Evolutionary conservation across 2,888 invertebrate genomes (phyloP).

Genomic region (Cataglyphis rosenhaueri): DNA sequence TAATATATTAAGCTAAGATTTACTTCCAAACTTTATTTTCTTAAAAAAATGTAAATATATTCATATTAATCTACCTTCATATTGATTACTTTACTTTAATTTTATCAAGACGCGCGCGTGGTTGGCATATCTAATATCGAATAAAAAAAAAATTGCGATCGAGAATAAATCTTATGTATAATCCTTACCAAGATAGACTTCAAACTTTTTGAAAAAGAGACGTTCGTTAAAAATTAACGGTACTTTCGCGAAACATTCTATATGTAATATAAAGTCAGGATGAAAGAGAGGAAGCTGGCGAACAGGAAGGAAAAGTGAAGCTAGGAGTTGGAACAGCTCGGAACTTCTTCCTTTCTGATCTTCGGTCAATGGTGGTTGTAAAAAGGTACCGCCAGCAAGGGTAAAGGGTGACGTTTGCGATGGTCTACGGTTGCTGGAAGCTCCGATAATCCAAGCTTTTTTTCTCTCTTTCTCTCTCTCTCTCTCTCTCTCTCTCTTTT

Average conservation of each 20-base stretch:
- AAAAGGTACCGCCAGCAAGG: constrained; percentile 38
- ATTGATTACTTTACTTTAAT: constrained; percentile 7
- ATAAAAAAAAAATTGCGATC: constrained; percentile 9
- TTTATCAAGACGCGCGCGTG: background rate
- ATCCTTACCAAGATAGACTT: background rate
- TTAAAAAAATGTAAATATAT: background rate
- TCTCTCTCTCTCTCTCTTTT: background rate
- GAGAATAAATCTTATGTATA: background rate
- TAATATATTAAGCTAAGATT: background rate
- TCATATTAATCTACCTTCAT: background rate
- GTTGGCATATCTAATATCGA: background rate
- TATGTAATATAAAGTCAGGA: constrained; percentile 33
- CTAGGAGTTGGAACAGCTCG: constrained; percentile 32
- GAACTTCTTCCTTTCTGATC: constrained; percentile 45
- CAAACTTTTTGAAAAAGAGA: background rate
- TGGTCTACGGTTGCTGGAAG: constrained; percentile 47
- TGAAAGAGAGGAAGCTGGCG: constrained; percentile 11
- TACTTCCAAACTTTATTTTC: background rate
- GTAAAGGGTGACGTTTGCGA: constrained; percentile 51
- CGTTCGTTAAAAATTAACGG: constrained; percentile 34
- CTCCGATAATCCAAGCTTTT: constrained; percentile 49
- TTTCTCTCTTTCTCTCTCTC: background rate
- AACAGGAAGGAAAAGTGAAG: constrained; percentile 27
- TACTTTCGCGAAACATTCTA: constrained; percentile 10
- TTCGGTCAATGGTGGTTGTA: constrained; percentile 29